Percentiles rank a stretch among this genome's conserved stretches.
Evolutionary conservation across 2,113 vertebrate genomes (phyloP).

Genomic region (Polypterus bichir): DNA sequence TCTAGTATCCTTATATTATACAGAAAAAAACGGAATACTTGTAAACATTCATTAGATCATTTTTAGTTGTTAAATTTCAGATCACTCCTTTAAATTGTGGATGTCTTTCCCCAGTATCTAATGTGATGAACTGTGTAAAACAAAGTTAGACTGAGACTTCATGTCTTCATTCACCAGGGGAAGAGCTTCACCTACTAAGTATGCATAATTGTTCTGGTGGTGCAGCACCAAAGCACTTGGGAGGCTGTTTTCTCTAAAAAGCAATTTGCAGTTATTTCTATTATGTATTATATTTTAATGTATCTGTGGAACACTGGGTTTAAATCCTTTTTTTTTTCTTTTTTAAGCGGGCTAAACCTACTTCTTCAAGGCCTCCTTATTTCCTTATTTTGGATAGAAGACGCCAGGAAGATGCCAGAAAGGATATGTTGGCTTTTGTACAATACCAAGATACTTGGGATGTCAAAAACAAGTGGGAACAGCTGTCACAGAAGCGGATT

Average conservation of each 20-base stretch:
- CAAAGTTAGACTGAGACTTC: too few species aligned
- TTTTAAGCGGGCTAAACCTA: conserved; percentile 44
- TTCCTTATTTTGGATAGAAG: conserved; percentile 26
- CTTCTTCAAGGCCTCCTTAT: conserved; percentile 19
- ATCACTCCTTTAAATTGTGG: too few species aligned
- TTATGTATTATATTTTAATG: background rate
- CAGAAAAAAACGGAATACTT: too few species aligned
- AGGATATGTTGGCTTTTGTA: conserved; percentile 29
- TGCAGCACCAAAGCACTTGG: too few species aligned
- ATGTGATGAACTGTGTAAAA: too few species aligned
- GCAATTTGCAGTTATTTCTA: background rate
- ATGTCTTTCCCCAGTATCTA: too few species aligned
- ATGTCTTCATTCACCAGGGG: too few species aligned
- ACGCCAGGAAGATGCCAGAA: conserved; percentile 29
- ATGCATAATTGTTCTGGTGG: too few species aligned
- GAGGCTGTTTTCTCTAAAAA: background rate
- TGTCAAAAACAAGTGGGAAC: conserved; percentile 37
- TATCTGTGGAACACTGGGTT: background rate
- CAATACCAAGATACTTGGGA: conserved; percentile 26
- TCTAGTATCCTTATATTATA: too few species aligned
- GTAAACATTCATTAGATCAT: too few species aligned
- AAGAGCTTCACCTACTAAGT: too few species aligned
- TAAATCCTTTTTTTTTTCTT: background rate
- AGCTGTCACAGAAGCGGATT: conserved; percentile 29
- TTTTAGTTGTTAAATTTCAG: too few species aligned